phyloP scores from a whole-genome alignment of 1,140 invertebrate species.

The Apis cerana region DNA sequence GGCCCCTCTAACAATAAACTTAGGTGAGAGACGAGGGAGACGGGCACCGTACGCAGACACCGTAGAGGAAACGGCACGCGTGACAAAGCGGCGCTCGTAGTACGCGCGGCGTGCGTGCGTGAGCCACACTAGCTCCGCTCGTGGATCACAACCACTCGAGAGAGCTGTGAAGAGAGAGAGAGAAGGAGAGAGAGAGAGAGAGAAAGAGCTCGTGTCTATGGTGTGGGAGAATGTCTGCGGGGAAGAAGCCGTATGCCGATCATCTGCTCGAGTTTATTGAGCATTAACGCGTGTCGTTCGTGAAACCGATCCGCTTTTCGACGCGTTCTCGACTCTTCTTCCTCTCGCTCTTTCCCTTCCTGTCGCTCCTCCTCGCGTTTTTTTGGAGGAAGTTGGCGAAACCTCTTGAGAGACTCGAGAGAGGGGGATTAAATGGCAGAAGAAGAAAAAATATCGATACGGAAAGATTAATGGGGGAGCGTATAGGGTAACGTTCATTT shows the following conservation, averaged over 20 bases:
- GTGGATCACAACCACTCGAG: slow-evolving; percentile 25
- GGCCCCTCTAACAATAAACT: slow-evolving; percentile 78
- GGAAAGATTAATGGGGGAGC: background rate
- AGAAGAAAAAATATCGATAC: too few relatives aligned
- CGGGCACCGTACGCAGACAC: slow-evolving; percentile 55
- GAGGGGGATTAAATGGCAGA: background rate
- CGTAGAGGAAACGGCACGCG: slow-evolving; percentile 48
- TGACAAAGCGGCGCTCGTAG: slow-evolving; percentile 54
- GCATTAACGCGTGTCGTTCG: slow-evolving; percentile 18
- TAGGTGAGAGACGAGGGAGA: slow-evolving; percentile 65
- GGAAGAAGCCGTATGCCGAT: slow-evolving; percentile 37
- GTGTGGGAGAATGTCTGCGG: slow-evolving; percentile 19
- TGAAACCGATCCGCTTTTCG: slow-evolving; percentile 16
- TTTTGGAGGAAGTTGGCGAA: background rate
- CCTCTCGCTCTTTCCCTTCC: background rate
- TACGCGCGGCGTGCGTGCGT: slow-evolving; percentile 37
- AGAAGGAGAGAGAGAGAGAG: background rate
- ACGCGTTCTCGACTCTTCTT: background rate
- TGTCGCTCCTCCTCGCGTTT: background rate
- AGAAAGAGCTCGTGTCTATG: background rate
- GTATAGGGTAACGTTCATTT: too few relatives aligned
- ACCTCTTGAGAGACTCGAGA: background rate
- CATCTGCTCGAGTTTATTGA: slow-evolving; percentile 40
- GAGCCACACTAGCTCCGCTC: slow-evolving; percentile 41
- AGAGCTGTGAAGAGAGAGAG: slow-evolving; percentile 32